These are phyloP conservation scores for Cerastis rubricosa DNA, from an alignment of 2,888 invertebrate species.

Conservation along the genomic window DNA sequence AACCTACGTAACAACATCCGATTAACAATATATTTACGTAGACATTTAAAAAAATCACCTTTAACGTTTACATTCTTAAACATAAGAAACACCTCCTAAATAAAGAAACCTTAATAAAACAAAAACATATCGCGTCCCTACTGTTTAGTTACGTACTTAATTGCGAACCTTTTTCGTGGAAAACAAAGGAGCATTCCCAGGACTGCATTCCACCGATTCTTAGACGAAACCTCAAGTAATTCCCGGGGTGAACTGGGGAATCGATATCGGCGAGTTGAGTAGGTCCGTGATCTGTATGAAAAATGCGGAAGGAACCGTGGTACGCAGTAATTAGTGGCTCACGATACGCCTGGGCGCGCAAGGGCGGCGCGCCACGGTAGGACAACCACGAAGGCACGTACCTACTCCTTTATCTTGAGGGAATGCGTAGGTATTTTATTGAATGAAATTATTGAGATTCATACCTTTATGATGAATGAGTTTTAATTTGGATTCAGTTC, in stretches of 20 bases:
- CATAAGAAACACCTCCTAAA: neutral
- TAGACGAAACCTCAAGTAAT: conserved; percentile 71
- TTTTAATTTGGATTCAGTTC: conserved; percentile 13
- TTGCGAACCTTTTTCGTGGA: conserved; percentile 62
- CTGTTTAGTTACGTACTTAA: conserved; percentile 43
- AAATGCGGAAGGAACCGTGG: conserved; percentile 79
- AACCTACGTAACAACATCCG: neutral
- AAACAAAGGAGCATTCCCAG: conserved; percentile 67
- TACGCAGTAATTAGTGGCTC: conserved; percentile 86
- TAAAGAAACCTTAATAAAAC: neutral
- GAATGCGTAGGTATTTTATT: conserved; percentile 42
- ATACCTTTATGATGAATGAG: conserved; percentile 2
- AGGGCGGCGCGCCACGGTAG: conserved; percentile 53
- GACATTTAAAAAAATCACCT: neutral
- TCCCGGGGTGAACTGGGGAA: conserved; percentile 79
- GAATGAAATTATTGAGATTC: conserved; percentile 25
- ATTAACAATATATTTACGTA: neutral
- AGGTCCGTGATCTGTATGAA: conserved; percentile 88
- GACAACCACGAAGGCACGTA: conserved; percentile 44
- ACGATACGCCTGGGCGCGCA: conserved; percentile 67
- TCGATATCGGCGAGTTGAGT: conserved; percentile 81
- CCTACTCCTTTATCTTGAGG: conserved; percentile 39
- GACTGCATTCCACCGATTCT: conserved; percentile 77
- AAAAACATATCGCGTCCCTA: conserved; percentile 17
- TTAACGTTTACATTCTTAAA: neutral